Evolutionary conservation across 2,797 vertebrate species (phyloP), one percentile per base, ranked within the genome.

Genomic region (Meriones psammophilus): DNA sequence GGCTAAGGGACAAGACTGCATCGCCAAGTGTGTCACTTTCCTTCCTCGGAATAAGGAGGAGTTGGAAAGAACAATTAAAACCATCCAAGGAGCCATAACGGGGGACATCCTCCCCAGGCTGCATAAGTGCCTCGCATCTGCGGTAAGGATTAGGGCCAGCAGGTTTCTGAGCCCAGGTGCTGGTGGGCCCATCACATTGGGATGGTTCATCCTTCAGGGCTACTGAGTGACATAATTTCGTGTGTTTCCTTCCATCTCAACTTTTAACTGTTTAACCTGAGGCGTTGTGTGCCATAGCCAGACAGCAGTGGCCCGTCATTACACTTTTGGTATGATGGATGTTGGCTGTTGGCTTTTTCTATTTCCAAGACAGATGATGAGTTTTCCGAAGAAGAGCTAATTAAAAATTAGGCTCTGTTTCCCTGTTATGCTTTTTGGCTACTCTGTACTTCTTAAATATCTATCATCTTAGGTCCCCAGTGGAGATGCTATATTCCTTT

Each of bases 101-200:
- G 96, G 97, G 94, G 99, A 96, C 96, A 98, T 99, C 92, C 98
- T 99, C 89, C 99, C 99, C 14, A 99, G 99, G 42, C 98, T 99
- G n/a, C 99, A 99, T 84, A 99, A 98, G 77, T 99, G 99, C 97
- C 99, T 99, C 92, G 99, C 98, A 60, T 99, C 99, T 79, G 99
- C 99, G 99, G 99, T 99, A 97, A 97, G 95, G 66, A 28, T 69
- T 17, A 39, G 91, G 71, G 12, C 39, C 28, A 26, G 69, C 30
- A 7, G 56, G 73, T 46, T 54, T 91, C 2, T 78, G 92, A 87
- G 30, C 26, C 7, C 0, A 0, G 15, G 20, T 85, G 62, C 85
- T 66, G 54, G 30, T 13, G 46, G n/a, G 5, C 17, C 1, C n/a
- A 5, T 36, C 73, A 58, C 20, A 42, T 26, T 24, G n/a, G 84